Percentiles rank a stretch among this genome's conserved stretches.
Evolutionary conservation across 1,140 invertebrate genomes (phyloP).

Genomic region (Plodia interpunctella): DNA sequence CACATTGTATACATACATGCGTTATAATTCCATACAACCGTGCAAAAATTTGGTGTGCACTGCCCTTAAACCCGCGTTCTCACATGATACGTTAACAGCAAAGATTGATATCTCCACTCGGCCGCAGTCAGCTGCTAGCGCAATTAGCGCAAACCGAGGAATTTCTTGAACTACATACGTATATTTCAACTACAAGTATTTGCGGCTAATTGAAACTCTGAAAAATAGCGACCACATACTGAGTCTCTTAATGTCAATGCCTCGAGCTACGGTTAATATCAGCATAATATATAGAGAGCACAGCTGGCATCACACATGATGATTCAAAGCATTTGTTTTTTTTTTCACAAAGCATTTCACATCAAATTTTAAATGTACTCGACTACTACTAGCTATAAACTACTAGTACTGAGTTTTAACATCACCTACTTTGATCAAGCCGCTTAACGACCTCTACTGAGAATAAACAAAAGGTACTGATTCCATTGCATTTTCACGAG

Average conservation of each 20-base stretch:
- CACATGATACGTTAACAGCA: conserved; percentile 22
- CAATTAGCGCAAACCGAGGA: conserved; percentile 35
- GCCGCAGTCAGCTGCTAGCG: conserved; percentile 46
- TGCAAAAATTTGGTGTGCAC: too few species aligned
- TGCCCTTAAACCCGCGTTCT: conserved; percentile 22
- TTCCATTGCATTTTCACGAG: too few species aligned
- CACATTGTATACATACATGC: too few species aligned
- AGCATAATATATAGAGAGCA: not conserved
- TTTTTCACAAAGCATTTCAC: too few species aligned
- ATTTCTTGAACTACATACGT: conserved; percentile 31
- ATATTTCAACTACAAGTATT: conserved; percentile 20
- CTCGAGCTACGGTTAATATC: conserved; percentile 16
- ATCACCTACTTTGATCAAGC: too few species aligned
- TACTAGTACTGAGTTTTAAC: too few species aligned
- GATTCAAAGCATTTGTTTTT: too few species aligned
- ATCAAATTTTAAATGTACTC: too few species aligned
- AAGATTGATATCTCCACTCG: conserved; percentile 53
- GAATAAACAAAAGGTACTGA: too few species aligned
- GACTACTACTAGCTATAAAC: too few species aligned
- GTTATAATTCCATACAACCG: too few species aligned
- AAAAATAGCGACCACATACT: conserved; percentile 47
- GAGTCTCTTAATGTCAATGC: conserved; percentile 31
- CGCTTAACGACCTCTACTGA: too few species aligned
- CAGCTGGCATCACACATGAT: not conserved
- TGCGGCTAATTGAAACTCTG: conserved; percentile 41